Evolutionary conservation across 1,140 invertebrate species (phyloP).

Genomic region (Lepidurus arcticus): DNA sequence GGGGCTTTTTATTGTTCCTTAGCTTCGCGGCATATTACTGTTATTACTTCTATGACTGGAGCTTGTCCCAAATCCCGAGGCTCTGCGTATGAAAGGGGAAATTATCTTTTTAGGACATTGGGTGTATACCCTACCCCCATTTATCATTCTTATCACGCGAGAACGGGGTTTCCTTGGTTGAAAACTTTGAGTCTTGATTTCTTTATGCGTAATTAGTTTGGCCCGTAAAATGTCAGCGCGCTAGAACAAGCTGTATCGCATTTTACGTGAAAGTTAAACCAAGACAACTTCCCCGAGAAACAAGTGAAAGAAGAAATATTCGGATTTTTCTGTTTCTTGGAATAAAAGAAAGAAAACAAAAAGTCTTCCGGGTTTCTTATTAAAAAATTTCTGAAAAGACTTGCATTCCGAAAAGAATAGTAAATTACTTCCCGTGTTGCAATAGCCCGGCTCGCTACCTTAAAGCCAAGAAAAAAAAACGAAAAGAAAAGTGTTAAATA

Average conservation of each 20-base stretch:
- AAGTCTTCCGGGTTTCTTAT: background rate
- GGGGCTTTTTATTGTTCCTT: background rate
- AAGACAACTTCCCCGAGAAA: too few relatives aligned
- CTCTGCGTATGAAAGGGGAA: background rate
- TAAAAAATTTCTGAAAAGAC: background rate
- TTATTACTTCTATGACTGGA: background rate
- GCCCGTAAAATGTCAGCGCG: background rate
- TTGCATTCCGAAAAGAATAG: background rate
- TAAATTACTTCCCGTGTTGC: background rate
- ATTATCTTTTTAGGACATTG: background rate
- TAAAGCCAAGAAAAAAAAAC: background rate
- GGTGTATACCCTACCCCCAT: background rate
- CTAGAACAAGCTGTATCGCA: background rate
- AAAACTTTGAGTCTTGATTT: background rate
- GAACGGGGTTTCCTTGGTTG: background rate
- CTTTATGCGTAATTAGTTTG: background rate
- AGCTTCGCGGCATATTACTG: background rate
- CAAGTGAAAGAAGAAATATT: too few relatives aligned
- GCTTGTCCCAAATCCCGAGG: background rate
- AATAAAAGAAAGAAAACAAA: background rate
- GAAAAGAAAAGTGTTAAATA: background rate
- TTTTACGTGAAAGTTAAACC: background rate
- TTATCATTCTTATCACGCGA: constrained; percentile 15
- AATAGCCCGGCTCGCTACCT: background rate
- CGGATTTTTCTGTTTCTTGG: background rate